These are phyloP conservation scores for Schizaphis graminum DNA, from an alignment of 2,888 invertebrate species.

Conservation along the genomic window DNA sequence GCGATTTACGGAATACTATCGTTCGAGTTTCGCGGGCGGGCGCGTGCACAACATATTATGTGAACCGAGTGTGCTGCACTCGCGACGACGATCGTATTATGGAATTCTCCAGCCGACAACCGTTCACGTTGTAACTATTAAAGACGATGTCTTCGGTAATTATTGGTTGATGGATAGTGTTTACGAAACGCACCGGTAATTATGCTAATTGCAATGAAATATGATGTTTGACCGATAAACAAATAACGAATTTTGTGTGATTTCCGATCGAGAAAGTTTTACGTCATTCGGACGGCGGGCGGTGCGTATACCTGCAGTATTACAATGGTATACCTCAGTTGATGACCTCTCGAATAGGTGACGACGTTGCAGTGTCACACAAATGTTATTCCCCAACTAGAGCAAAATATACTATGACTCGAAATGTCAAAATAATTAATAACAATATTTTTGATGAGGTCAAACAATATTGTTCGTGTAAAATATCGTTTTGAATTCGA, in stretches of 20 bases:
- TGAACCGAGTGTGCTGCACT: not conserved
- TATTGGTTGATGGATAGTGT: not conserved
- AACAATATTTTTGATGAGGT: not conserved
- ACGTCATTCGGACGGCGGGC: not conserved
- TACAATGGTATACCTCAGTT: not conserved
- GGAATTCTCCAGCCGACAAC: not conserved
- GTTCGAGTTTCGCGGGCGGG: not conserved
- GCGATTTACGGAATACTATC: not conserved
- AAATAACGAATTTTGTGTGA: not conserved
- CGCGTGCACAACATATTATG: not conserved
- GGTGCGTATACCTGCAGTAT: not conserved
- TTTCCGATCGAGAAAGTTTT: conserved; percentile 4
- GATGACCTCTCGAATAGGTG: not conserved
- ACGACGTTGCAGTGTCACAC: not conserved
- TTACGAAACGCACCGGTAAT: not conserved
- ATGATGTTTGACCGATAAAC: conserved; percentile 24
- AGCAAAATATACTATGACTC: not conserved
- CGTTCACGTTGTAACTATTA: not conserved
- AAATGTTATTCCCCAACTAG: not conserved
- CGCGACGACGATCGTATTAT: not conserved
- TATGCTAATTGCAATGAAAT: conserved; percentile 2
- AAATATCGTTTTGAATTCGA: not conserved
- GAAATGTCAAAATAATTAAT: not conserved
- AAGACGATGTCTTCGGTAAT: not conserved
- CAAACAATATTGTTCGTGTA: not conserved